These are phyloP conservation scores for Megaceryle torquata DNA, from an alignment of 2,113 vertebrate species.

Conservation along the genomic window DNA sequence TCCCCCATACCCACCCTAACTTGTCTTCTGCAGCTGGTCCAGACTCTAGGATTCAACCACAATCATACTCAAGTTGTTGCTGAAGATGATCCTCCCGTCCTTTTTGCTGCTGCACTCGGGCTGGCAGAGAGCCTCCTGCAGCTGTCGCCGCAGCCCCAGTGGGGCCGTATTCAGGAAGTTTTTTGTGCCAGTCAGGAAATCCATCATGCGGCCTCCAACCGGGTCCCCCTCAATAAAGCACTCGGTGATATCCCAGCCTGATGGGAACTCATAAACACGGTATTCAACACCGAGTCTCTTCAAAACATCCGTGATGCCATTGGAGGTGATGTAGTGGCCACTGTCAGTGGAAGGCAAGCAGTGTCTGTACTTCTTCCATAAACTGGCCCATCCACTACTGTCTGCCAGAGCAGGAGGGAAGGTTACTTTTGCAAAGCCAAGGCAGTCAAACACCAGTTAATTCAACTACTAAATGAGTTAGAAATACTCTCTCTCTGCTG, in stretches of 20 bases:
- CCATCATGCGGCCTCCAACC: slow-evolving; percentile 75
- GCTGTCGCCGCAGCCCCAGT: slow-evolving; percentile 63
- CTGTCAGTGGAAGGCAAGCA: slow-evolving; percentile 50
- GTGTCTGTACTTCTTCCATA: slow-evolving; percentile 18
- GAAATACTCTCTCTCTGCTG: rapidly evolving
- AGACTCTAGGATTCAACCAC: slow-evolving; percentile 61
- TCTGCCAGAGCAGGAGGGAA: not conserved
- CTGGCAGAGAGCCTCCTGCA: slow-evolving; percentile 73
- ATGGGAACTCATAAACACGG: slow-evolving; percentile 56
- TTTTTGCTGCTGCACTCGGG: slow-evolving; percentile 74
- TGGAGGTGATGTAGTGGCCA: slow-evolving; percentile 74
- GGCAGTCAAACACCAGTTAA: not conserved
- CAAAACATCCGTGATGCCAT: slow-evolving; percentile 72
- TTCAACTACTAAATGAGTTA: rapidly evolving
- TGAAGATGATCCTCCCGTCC: slow-evolving; percentile 76
- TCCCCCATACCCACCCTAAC: not conserved
- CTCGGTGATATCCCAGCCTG: slow-evolving; percentile 78
- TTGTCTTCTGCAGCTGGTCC: not conserved
- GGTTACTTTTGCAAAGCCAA: not conserved
- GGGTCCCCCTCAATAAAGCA: slow-evolving; percentile 79
- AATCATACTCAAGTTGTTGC: slow-evolving; percentile 77
- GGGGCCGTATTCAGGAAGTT: slow-evolving; percentile 74
- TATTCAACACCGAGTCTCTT: slow-evolving; percentile 58
- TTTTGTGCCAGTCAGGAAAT: slow-evolving; percentile 81
- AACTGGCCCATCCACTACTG: slow-evolving; percentile 29